These are phyloP conservation scores for Myopa testacea DNA, from an alignment of 2,888 invertebrate genomes.

Conservation along the genomic window DNA sequence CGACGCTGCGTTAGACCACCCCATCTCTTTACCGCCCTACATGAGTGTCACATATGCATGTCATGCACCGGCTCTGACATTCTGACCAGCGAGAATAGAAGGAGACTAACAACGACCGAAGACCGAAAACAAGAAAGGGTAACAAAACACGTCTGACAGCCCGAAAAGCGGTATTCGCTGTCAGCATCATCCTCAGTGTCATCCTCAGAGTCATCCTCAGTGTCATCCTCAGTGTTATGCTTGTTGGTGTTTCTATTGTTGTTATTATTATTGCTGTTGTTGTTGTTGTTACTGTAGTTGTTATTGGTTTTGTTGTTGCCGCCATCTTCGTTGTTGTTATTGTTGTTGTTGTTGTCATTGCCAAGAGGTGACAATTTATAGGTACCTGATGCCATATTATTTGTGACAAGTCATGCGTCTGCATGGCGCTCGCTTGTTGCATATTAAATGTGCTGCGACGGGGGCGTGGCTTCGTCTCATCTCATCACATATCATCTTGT, in stretches of 20 bases:
- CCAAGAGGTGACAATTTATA: slow-evolving; percentile 25
- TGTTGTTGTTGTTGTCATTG: neutral
- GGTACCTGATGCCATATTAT: slow-evolving; percentile 24
- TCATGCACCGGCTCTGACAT: neutral
- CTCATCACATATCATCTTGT: neutral
- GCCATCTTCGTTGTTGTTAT: neutral
- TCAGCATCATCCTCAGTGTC: neutral
- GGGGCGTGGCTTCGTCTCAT: neutral
- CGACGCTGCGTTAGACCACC: neutral
- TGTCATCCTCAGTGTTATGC: no score
- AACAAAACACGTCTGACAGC: neutral
- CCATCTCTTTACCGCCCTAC: neutral
- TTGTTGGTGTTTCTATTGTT: no score
- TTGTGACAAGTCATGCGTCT: slow-evolving; percentile 32
- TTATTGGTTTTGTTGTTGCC: neutral
- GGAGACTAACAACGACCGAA: no score
- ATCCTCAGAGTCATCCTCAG: no score
- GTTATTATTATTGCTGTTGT: no score
- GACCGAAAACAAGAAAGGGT: neutral
- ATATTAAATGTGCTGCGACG: slow-evolving; percentile 13
- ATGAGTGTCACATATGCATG: neutral
- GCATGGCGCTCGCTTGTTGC: slow-evolving; percentile 28
- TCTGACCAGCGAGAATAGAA: no score
- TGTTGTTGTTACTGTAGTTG: neutral
- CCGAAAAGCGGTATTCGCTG: neutral